Conservation (phyloP, 2,888 invertebrate genomes). For the Dolomedes plantarius region DNA sequence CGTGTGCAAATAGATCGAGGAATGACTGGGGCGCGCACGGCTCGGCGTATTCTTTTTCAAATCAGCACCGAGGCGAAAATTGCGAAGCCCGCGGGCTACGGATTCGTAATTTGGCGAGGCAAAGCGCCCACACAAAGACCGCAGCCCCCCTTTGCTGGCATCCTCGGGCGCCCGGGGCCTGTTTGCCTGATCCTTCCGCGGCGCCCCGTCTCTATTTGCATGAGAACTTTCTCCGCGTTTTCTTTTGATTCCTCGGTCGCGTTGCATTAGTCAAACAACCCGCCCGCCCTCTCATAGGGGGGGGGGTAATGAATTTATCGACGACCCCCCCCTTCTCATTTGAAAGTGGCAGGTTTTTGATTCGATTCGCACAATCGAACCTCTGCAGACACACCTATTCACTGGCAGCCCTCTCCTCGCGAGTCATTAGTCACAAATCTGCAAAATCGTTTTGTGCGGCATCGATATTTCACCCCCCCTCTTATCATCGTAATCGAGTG, state of each 20-base stretch:
- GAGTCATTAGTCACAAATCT: not conserved
- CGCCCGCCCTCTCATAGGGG: not conserved
- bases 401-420: not conserved
- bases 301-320: conserved; percentile 58
- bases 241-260: conserved; percentile 23
- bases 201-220: conserved; percentile 54
- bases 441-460: not conserved
- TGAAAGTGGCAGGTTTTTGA: conserved; percentile 13
- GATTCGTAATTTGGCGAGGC: conserved; percentile 12
- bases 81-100: conserved; percentile 29
- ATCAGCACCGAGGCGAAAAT: conserved; percentile 51
- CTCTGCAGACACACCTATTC: not conserved
- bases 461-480: not conserved
- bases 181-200: conserved; percentile 42
- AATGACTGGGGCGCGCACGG: conserved; percentile 35
- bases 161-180: conserved; percentile 24
- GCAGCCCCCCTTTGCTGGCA: not conserved
- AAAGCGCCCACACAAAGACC: conserved; percentile 14
- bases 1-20: conserved; percentile 59
- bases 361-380: conserved; percentile 32
- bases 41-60: conserved; percentile 64
- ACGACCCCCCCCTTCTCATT: not conserved
- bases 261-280: conserved; percentile 31
- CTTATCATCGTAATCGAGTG: conserved; percentile 4
- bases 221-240: conserved; percentile 21